These are phyloP conservation scores for Dicycla oo DNA, from an alignment of 2,888 invertebrate species.

Conservation along the genomic window DNA sequence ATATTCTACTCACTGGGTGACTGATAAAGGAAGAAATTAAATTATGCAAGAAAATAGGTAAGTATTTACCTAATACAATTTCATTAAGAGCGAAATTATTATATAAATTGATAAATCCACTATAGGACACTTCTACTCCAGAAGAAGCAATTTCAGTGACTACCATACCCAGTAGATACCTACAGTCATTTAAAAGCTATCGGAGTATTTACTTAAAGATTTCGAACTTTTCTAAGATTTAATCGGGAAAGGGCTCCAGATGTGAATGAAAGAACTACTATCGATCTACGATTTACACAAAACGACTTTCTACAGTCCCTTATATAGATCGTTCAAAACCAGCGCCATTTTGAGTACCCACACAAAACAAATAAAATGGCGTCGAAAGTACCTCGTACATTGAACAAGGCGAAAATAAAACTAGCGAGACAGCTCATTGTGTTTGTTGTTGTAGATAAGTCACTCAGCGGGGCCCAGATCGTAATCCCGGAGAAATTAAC, in stretches of 20 bases:
- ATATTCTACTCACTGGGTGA: conserved; percentile 20
- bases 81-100: background rate
- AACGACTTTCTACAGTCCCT: conserved; percentile 18
- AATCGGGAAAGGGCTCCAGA: background rate
- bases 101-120: background rate
- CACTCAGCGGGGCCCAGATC: conserved; percentile 60
- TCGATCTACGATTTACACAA: background rate
- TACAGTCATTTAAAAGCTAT: background rate
- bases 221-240: background rate
- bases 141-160: background rate
- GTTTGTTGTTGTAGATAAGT: conserved; percentile 63
- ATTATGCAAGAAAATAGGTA: background rate
- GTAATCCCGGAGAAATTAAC: conserved; percentile 62
- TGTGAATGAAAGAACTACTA: background rate
- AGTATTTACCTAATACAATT: too few relatives aligned
- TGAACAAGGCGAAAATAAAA: conserved; percentile 56
- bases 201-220: background rate
- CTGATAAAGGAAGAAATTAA: conserved; percentile 7
- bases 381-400: conserved; percentile 42
- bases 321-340: conserved; percentile 5
- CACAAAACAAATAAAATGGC: conserved; percentile 55
- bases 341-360: conserved; percentile 38
- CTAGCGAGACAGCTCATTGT: conserved; percentile 52
- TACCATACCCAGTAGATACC: background rate
- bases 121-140: background rate